Base-by-base conservation (phyloP, 2,888 invertebrate species). In the Apodemia zela region DNA sequence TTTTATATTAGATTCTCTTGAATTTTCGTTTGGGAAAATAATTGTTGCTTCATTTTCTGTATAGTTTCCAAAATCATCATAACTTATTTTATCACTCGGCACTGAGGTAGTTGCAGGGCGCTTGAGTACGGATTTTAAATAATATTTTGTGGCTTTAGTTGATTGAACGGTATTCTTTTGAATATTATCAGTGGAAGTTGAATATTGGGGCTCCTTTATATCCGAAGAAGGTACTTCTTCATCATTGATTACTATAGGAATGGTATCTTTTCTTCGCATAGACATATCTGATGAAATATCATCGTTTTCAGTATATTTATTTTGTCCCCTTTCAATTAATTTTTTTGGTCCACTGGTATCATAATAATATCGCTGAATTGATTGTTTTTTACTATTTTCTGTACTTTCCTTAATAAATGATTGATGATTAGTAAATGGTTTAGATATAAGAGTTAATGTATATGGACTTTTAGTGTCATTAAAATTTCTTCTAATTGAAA, bases 391-490 rank as follows among this genome's bases (percentile, higher is more conserved):
- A 42, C 62, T 72, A 38, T 65, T 70, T 62, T 67, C 68, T 59
- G 72, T 69, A n/a, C 67, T 69, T 64, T 67, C 68, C 62, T 68
- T 73, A 42, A 68, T 70, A 33, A 73, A 69, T 10, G 33, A 13
- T 60, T 70, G 77, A 67, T 78, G 81, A 68, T 80, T 82, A 65
- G 85, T 82, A 65, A 81, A 77, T 17, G 90, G 87, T 62, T 86
- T 76, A n/a, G 87, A 81, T 72, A 87, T 75, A 67, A 89, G 80
- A 45, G 89, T 92, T 74, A 90, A 77, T 8, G 89, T 90, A 72
- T 92, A 92, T 57, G 87, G 85, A 72, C 85, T 89, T 74, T 87
- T 82, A 68, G 82, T 77, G 73, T 87, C 87, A 72, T 87, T 85
- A 66, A 72, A 63, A 74, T 91, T 85, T 67, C 86, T 79, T 66